Conservation (phyloP, 1,140 invertebrate genomes). For the Drosophila pruinosa region DNA sequence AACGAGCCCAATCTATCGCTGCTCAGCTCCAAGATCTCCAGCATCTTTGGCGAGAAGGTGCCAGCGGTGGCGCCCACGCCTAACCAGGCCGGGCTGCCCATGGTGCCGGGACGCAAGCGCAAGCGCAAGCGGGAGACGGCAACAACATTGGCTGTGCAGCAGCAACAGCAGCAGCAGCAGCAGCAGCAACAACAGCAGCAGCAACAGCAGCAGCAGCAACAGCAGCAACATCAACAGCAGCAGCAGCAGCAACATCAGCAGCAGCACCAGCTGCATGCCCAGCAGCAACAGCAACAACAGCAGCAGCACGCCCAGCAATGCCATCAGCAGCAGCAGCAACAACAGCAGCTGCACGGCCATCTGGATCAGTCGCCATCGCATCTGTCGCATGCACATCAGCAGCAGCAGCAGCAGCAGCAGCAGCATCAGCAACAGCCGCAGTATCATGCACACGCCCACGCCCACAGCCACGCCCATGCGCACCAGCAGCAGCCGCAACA, state of each 20-base stretch:
- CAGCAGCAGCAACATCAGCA: conserved; percentile 41
- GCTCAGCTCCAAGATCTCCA: conserved; percentile 82
- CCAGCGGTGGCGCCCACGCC: conserved; percentile 8
- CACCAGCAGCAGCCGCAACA: conserved; percentile 54
- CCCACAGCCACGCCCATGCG: conserved; percentile 49
- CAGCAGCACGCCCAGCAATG: conserved; percentile 8
- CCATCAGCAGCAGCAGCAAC: conserved; percentile 36
- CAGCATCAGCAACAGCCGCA: conserved; percentile 41
- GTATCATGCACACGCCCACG: conserved; percentile 22
- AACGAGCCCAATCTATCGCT: conserved; percentile 80
- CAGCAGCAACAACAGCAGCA: conserved; percentile 39
- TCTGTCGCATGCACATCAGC: conserved; percentile 36
- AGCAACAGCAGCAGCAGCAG: conserved; percentile 31
- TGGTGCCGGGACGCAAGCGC: conserved; percentile 51
- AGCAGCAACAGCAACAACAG: conserved; percentile 32
- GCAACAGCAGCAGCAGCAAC: conserved; percentile 33
- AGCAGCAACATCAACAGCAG: conserved; percentile 31
- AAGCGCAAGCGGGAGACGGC: conserved; percentile 69
- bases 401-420: conserved; percentile 37
- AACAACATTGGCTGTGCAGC: conserved; percentile 6
- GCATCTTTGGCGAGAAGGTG: conserved; percentile 78
- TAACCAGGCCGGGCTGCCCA: not conserved
- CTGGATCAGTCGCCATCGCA: conserved; percentile 52
- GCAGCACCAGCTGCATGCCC: conserved; percentile 25
- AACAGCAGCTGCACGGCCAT: conserved; percentile 41